Evolutionary conservation across 2,888 invertebrate genomes (phyloP).

Genomic region (Ormyrus nitidulus): DNA sequence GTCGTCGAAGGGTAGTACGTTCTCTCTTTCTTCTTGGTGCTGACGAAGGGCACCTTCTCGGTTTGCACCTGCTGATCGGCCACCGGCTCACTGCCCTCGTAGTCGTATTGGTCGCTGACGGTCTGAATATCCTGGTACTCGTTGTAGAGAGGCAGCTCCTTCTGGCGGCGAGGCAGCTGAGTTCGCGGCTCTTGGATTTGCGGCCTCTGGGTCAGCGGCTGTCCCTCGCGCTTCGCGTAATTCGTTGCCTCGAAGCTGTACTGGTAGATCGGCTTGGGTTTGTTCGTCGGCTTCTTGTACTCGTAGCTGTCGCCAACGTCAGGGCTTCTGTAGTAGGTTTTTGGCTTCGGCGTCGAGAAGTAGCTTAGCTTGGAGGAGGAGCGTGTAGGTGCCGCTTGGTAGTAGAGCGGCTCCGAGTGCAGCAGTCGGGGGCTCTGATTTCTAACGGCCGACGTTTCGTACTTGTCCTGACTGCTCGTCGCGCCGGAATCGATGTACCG

Average conservation of each 20-base stretch:
- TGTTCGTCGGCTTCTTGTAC: conserved; percentile 60
- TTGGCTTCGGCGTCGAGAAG: conserved; percentile 63
- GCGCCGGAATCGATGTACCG: conserved; percentile 61
- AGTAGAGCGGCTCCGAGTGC: conserved; percentile 63
- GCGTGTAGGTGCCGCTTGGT: conserved; percentile 63
- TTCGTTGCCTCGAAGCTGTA: conserved; percentile 83
- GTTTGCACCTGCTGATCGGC: conserved; percentile 20
- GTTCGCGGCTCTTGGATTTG: conserved; percentile 53
- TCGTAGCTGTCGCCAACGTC: conserved; percentile 51
- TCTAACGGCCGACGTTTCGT: conserved; percentile 56
- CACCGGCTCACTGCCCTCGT: conserved; percentile 36
- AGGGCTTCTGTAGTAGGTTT: conserved; percentile 58
- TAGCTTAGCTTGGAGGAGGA: conserved; percentile 61
- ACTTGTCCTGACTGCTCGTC: conserved; percentile 52
- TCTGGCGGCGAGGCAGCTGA: conserved; percentile 32
- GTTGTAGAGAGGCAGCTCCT: conserved; percentile 61
- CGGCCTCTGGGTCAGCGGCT: conserved; percentile 15
- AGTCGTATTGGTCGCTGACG: conserved; percentile 41
- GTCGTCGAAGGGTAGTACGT: conserved; percentile 66
- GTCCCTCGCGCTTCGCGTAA: conserved; percentile 63
- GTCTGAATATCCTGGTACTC: conserved; percentile 65
- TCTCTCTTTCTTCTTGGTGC: conserved; percentile 34
- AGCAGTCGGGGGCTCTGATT: conserved; percentile 63
- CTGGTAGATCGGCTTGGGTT: conserved; percentile 82
- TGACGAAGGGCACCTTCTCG: conserved; percentile 17